phyloP scores from a whole-genome alignment of 2,797 vertebrate species.

The Hemibagrus guttatus region DNA sequence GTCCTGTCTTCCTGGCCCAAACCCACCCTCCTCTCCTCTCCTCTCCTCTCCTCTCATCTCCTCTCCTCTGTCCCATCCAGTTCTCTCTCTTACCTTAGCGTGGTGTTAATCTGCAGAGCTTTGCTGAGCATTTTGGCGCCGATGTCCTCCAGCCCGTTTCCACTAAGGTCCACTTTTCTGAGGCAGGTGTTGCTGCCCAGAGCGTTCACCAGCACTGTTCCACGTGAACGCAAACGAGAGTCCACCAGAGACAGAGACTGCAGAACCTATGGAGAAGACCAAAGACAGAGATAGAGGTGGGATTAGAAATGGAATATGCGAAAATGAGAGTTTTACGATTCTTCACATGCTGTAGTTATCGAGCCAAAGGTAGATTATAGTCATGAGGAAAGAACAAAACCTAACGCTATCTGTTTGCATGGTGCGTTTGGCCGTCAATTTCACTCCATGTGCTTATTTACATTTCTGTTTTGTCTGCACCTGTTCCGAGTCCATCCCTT shows the following conservation, averaged over 20 bases:
- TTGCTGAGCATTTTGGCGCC: conserved; percentile 94
- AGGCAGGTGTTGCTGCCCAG: conserved; percentile 89
- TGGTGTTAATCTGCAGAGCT: conserved; percentile 85
- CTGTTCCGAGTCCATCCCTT: not conserved
- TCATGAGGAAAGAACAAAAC: too few species aligned
- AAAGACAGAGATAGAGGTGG: conserved; percentile 10
- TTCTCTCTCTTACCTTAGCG: conserved; percentile 69
- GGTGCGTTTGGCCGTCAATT: not conserved
- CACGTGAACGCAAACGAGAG: conserved; percentile 85
- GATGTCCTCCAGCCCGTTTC: conserved; percentile 87
- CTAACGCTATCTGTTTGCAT: too few species aligned
- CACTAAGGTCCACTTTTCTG: conserved; percentile 88
- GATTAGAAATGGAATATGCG: conserved; percentile 23
- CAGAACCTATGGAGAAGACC: conserved; percentile 72
- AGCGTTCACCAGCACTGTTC: conserved; percentile 87
- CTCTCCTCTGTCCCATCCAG: not conserved
- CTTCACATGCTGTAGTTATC: not conserved
- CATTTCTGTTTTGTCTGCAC: not conserved
- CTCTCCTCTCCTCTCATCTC: not conserved
- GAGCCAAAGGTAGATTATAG: not conserved
- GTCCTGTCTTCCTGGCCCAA: not conserved
- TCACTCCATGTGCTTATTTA: not conserved
- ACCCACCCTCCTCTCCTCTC: not conserved
- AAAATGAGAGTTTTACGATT: not conserved
- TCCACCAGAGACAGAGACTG: conserved; percentile 87